phyloP scores from a whole-genome alignment of 2,888 invertebrate species.

The Synanthedon myopaeformis region DNA sequence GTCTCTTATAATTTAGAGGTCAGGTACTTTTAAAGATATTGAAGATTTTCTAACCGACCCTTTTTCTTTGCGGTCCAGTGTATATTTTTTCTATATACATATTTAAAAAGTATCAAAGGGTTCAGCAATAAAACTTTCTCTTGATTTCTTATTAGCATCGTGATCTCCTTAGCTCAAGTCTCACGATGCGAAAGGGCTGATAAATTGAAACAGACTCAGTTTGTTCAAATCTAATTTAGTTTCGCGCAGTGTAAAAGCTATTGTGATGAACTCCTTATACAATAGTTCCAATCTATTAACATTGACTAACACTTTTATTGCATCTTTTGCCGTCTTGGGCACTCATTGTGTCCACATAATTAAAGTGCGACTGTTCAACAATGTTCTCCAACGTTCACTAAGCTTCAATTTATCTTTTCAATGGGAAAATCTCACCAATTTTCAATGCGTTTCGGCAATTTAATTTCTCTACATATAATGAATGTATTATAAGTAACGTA shows the following conservation, averaged over 20 bases:
- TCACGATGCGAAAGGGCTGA: slow-evolving; percentile 22
- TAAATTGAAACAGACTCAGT: slow-evolving; percentile 22
- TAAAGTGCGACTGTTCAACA: slow-evolving; percentile 2
- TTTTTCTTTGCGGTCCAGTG: too few relatives aligned
- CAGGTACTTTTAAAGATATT: too few relatives aligned
- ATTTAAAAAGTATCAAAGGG: too few relatives aligned
- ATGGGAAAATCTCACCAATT: not conserved
- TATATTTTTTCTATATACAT: too few relatives aligned
- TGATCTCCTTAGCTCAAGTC: slow-evolving; percentile 11
- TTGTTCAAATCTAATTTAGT: slow-evolving; percentile 5
- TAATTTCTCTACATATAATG: slow-evolving; percentile 11
- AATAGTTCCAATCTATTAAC: slow-evolving; percentile 14
- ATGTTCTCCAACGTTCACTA: not conserved
- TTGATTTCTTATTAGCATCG: slow-evolving; percentile 22
- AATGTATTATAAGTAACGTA: slow-evolving; percentile 11
- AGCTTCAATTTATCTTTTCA: not conserved
- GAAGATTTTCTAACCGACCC: too few relatives aligned
- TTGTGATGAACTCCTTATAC: slow-evolving; percentile 7
- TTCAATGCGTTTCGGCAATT: not conserved
- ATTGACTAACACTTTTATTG: slow-evolving; percentile 16
- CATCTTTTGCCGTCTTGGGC: slow-evolving; percentile 4
- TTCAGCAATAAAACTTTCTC: slow-evolving; percentile 4
- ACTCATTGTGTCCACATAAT: slow-evolving; percentile 2
- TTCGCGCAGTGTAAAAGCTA: slow-evolving; percentile 7
- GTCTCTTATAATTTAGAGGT: too few relatives aligned